Evolutionary conservation across 2,797 vertebrate genomes (phyloP).

Genomic region (Bufotes viridis): DNA sequence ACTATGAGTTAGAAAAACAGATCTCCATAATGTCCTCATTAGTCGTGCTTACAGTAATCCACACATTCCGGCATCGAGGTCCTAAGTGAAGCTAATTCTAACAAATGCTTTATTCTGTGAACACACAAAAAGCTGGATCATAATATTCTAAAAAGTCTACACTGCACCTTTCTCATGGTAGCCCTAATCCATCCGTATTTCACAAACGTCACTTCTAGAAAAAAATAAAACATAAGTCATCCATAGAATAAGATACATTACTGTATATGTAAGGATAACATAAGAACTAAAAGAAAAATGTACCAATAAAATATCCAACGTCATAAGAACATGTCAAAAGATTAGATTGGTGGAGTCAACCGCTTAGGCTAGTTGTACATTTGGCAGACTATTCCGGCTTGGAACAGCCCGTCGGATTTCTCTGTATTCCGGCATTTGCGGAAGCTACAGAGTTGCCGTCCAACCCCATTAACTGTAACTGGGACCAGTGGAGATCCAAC

Average conservation of each 20-base stretch:
- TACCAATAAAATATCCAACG: too few species aligned
- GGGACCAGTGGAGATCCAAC: too few species aligned
- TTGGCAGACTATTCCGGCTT: too few species aligned
- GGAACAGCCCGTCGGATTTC: too few species aligned
- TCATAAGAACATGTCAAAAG: too few species aligned
- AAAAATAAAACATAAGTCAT: neutral
- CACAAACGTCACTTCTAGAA: neutral
- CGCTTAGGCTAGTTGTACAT: too few species aligned
- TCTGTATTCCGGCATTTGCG: too few species aligned
- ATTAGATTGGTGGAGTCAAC: too few species aligned
- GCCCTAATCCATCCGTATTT: neutral
- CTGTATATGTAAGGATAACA: too few species aligned
- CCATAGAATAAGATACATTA: neutral
- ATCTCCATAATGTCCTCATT: neutral
- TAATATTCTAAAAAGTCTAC: neutral
- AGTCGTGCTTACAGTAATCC: slow-evolving; percentile 26
- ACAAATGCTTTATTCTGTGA: neutral
- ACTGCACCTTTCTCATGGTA: neutral
- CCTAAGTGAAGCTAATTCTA: neutral
- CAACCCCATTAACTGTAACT: too few species aligned
- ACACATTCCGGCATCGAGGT: slow-evolving; percentile 37
- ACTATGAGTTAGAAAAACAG: slow-evolving; percentile 30
- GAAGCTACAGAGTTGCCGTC: too few species aligned
- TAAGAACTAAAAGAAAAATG: too few species aligned
- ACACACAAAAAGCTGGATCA: neutral